phyloP scores from a whole-genome alignment of 2,888 invertebrate genomes.

The Caenorhabditis parvicauda region DNA sequence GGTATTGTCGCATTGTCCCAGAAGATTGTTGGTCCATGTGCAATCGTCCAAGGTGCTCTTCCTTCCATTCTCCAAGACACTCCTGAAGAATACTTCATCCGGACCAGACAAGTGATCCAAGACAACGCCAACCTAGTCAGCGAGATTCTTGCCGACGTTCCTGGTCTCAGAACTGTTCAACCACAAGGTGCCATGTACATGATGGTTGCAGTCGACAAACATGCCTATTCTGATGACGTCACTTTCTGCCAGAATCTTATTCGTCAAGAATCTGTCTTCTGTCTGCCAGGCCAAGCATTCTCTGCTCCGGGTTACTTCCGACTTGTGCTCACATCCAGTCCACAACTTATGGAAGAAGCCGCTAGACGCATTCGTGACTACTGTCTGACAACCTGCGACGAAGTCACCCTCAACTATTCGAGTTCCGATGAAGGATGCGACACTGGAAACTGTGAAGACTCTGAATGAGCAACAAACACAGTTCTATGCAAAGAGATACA shows the following conservation, averaged over 20 bases:
- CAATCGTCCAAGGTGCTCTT: constrained; percentile 72
- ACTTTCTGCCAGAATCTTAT: constrained; percentile 83
- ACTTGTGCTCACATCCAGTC: constrained; percentile 88
- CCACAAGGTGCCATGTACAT: constrained; percentile 98
- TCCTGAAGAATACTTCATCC: constrained; percentile 80
- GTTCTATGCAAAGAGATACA: too few species aligned
- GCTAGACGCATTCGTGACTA: constrained; percentile 74
- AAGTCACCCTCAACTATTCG: constrained; percentile 13
- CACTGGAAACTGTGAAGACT: too few species aligned
- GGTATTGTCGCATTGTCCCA: constrained; percentile 74
- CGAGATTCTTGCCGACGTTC: constrained; percentile 71
- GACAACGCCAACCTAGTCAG: constrained; percentile 80
- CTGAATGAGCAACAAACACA: too few species aligned
- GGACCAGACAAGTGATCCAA: constrained; percentile 71
- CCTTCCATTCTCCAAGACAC: constrained; percentile 81
- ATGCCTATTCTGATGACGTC: constrained; percentile 75
- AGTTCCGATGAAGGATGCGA: constrained; percentile 40
- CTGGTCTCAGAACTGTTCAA: constrained; percentile 84
- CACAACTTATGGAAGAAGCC: constrained; percentile 80
- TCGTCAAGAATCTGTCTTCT: constrained; percentile 97
- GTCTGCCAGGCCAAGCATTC: constrained; percentile 91
- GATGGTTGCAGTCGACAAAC: constrained; percentile 82
- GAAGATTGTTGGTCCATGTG: constrained; percentile 79
- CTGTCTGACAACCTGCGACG: constrained; percentile 31
- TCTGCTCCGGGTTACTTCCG: constrained; percentile 86